Evolutionary conservation across 2,888 invertebrate species (phyloP).

Genomic region (Melinaea menophilus): DNA sequence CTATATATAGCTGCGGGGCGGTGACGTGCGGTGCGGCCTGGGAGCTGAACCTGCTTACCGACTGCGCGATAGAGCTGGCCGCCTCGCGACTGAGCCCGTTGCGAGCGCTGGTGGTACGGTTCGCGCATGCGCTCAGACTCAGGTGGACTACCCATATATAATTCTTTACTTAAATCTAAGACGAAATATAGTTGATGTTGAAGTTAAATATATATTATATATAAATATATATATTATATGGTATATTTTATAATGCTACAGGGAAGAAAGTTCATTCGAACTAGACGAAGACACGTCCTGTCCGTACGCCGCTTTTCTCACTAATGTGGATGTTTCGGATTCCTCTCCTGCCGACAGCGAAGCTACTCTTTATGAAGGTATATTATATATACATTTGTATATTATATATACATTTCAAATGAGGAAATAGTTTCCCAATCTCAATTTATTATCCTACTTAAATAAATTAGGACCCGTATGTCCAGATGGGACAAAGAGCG

Average conservation of each 20-base stretch:
- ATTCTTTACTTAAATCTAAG: neutral
- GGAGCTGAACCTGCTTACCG: conserved; percentile 88
- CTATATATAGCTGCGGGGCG: conserved; percentile 77
- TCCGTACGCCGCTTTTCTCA: conserved; percentile 43
- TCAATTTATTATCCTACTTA: too few relatives aligned
- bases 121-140: conserved; percentile 15
- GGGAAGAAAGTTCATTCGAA: conserved; percentile 23
- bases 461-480: neutral
- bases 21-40: conserved; percentile 88
- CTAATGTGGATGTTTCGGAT: conserved; percentile 16
- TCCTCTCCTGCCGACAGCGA: conserved; percentile 25
- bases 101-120: conserved; percentile 41
- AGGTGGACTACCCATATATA: conserved; percentile 5
- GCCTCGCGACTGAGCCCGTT: conserved; percentile 80
- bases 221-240: too few relatives aligned
- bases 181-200: too few relatives aligned
- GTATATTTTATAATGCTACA: neutral
- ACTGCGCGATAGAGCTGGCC: conserved; percentile 85
- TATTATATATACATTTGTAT: too few relatives aligned
- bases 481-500: conserved; percentile 14
- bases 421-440: neutral
- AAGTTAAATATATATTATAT: too few relatives aligned
- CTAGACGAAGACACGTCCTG: conserved; percentile 39
- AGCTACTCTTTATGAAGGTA: conserved; percentile 27
- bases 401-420: neutral